Conservation (phyloP, 2,113 vertebrate genomes). For the Manacus vitellinus region DNA sequence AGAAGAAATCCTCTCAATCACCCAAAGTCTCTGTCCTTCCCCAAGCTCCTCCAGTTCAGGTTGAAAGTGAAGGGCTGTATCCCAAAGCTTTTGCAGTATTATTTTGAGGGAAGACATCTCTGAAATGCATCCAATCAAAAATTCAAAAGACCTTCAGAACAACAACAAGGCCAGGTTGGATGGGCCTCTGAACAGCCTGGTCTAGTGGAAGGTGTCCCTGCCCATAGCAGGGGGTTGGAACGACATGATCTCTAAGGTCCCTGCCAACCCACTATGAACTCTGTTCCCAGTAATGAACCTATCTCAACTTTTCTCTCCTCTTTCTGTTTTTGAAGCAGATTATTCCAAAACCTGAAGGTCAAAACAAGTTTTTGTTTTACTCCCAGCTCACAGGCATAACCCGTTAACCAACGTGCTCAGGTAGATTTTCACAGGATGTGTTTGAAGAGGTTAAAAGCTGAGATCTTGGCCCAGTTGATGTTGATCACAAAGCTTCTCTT, state of each 20-base stretch:
- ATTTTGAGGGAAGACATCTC: neutral
- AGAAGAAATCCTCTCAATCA: neutral
- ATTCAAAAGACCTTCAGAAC: neutral
- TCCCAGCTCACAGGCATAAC: neutral
- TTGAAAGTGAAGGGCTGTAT: neutral
- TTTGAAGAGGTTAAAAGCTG: neutral
- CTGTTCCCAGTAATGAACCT: neutral
- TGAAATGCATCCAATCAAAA: neutral
- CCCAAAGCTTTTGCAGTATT: neutral
- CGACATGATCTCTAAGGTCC: neutral
- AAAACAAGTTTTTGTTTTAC: neutral
- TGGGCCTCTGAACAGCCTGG: neutral
- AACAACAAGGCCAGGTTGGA: neutral
- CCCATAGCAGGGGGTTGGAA: neutral
- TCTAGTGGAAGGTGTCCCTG: neutral
- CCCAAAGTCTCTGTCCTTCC: neutral
- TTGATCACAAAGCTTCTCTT: neutral
- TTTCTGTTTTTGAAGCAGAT: neutral
- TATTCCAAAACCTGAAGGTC: neutral
- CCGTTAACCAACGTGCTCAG: accelerated
- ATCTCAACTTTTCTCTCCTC: neutral
- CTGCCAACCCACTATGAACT: neutral
- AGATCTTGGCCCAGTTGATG: neutral
- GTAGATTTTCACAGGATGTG: neutral
- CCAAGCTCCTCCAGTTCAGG: neutral